A percentile compares a stretch with the other conserved stretches of the same genome.
These are phyloP conservation scores for Aldabrachelys gigantea DNA, from an alignment of 2,113 vertebrate species.

Conservation along the genomic window DNA sequence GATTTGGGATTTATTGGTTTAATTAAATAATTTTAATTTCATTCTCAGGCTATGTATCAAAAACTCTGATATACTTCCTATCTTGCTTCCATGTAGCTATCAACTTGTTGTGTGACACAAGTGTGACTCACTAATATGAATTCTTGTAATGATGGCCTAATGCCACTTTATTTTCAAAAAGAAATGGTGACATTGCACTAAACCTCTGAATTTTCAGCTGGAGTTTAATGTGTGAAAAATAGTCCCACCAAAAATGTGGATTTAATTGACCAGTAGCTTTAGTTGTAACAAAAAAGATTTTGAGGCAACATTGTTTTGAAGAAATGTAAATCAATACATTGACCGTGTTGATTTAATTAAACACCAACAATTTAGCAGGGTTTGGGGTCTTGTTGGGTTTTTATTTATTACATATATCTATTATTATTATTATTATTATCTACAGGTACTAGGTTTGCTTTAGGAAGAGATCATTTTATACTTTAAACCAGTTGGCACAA, in stretches of 20 bases:
- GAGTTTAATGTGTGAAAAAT: background rate
- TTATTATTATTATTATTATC: too few relatives aligned
- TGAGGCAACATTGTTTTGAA: background rate
- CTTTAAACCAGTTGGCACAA: rapidly evolving
- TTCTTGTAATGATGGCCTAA: background rate
- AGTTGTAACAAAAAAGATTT: background rate
- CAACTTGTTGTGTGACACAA: background rate
- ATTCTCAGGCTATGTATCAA: background rate
- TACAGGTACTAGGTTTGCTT: background rate
- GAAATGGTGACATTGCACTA: background rate
- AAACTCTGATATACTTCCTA: background rate
- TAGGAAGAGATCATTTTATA: background rate
- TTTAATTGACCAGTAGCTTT: background rate
- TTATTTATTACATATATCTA: too few relatives aligned
- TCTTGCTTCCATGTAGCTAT: too few relatives aligned
- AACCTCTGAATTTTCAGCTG: background rate
- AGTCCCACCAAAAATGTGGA: background rate
- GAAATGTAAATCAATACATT: background rate
- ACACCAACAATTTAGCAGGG: background rate
- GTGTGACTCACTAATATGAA: background rate
- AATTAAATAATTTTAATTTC: slow-evolving; percentile 3
- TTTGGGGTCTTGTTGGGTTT: background rate
- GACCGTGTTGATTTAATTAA: background rate
- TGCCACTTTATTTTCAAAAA: background rate
- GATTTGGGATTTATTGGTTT: slow-evolving; percentile 4